phyloP scores from a whole-genome alignment of 2,113 vertebrate genomes.

The Cisticola juncidis region DNA sequence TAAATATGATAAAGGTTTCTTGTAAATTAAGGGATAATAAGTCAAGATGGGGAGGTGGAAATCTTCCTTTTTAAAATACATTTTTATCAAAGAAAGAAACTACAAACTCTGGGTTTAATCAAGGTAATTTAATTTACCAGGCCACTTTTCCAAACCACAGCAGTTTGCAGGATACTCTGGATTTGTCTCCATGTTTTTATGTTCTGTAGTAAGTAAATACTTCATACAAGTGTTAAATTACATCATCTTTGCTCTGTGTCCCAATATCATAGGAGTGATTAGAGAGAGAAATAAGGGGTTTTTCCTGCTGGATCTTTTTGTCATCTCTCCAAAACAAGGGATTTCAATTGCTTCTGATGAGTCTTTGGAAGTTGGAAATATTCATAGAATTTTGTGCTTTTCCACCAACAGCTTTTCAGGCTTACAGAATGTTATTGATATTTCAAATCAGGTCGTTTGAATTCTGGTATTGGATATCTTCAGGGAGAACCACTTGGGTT shows the following conservation, averaged over 20 bases:
- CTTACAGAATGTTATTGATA: neutral
- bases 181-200: neutral
- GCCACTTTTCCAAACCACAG: neutral
- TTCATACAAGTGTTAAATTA: neutral
- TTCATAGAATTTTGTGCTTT: neutral
- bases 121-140: neutral
- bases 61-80: neutral
- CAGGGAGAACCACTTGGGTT: neutral
- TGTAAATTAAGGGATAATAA: neutral
- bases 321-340: neutral
- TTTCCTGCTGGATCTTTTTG: neutral
- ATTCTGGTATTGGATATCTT: neutral
- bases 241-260: neutral
- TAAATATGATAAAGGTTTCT: neutral
- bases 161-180: neutral
- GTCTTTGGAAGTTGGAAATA: neutral
- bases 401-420: neutral
- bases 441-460: neutral
- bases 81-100: neutral
- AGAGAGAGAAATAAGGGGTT: neutral
- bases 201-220: neutral
- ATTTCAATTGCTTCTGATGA: neutral
- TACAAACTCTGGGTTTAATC: neutral
- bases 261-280: neutral
- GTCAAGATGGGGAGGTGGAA: neutral